Conservation (phyloP, 2,113 vertebrate genomes). For the Xenopus laevis region DNA sequence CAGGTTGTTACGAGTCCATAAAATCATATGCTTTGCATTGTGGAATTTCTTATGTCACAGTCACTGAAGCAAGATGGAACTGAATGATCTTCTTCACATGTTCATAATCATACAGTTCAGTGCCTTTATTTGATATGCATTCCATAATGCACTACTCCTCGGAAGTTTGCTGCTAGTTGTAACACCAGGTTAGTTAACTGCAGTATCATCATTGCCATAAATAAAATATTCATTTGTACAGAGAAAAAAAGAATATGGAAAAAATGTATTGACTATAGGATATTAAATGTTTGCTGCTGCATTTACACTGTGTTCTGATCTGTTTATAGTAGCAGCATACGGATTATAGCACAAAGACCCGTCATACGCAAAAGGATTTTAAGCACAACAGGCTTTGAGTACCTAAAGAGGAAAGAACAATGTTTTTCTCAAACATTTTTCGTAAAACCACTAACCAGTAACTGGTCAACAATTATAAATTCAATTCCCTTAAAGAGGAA, state of each 20-base stretch:
- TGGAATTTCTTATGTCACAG: slow-evolving; percentile 60
- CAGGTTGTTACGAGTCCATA: slow-evolving; percentile 58
- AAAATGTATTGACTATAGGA: slow-evolving; percentile 25
- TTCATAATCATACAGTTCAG: slow-evolving; percentile 65
- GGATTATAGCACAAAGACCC: slow-evolving; percentile 30
- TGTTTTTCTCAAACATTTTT: background rate
- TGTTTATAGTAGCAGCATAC: slow-evolving; percentile 6
- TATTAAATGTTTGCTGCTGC: slow-evolving; percentile 21
- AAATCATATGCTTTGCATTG: slow-evolving; percentile 57
- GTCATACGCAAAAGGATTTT: slow-evolving; percentile 24
- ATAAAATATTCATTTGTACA: slow-evolving; percentile 47
- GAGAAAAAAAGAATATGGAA: slow-evolving; percentile 46
- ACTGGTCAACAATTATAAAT: background rate
- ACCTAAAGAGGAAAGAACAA: background rate
- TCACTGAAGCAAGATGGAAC: slow-evolving; percentile 51
- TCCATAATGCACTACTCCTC: slow-evolving; percentile 52
- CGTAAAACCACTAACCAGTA: slow-evolving; percentile 29
- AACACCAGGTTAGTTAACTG: slow-evolving; percentile 45
- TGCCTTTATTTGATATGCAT: slow-evolving; percentile 69
- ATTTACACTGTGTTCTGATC: slow-evolving; percentile 20
- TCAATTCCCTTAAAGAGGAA: no score
- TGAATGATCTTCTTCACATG: slow-evolving; percentile 52
- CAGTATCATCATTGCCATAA: slow-evolving; percentile 53
- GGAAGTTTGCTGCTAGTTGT: slow-evolving; percentile 37
- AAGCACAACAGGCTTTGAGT: slow-evolving; percentile 43